Evolutionary conservation across 2,113 vertebrate species (phyloP), one percentile per base, ranked within the genome.

Genomic region (Brachypteracias leptosomus): DNA sequence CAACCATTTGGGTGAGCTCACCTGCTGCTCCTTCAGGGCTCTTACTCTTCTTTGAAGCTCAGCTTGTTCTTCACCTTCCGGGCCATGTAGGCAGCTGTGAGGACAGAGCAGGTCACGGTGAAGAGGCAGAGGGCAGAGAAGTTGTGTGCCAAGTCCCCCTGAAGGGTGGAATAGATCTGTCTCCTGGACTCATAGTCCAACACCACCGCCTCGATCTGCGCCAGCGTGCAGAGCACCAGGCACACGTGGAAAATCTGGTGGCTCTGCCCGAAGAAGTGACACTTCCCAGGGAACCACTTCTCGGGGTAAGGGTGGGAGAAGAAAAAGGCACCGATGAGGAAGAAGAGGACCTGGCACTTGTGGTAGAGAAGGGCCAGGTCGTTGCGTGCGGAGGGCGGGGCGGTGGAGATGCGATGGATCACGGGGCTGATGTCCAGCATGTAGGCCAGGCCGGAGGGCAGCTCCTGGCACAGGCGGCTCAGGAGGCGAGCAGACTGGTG

Each of bases 181-280:
- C 98, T 95, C 90, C 99, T 97, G 95, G 97, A 96, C n/a, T 97
- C 96, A 1, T 99, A 99, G 98, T 99, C 99, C 88, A 98, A 94
- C 9, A 98, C 98, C 97, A 99, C 98, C 0, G 99, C 99, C 96
- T 99, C 99, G 10, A 99, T 97, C 98, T 99, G 99, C 47, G 98
- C 98, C 96, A 99, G 96, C 1, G 99, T 99, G 97, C 99, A 99
- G 47, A 99, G 97, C 38, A 99, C 98, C 97, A 99, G 97, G 76
- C 98, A 99, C 68, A 99, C 97, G 2, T 99, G 99, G 59, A 99
- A 99, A 82, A 99, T 98, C 97, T 99, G 99, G 95, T 99, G 99
- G 96, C 99, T 98, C 97, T 99, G 99, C 57, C 99, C 99, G 0
- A 99, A 98, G 84, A 99, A 98, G 87, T 99, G 99, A 71, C 99